A percentile compares a stretch with the other conserved stretches of the same genome.
phyloP scores from a whole-genome alignment of 2,888 invertebrate genomes.

The Drosophila ustulata region DNA sequence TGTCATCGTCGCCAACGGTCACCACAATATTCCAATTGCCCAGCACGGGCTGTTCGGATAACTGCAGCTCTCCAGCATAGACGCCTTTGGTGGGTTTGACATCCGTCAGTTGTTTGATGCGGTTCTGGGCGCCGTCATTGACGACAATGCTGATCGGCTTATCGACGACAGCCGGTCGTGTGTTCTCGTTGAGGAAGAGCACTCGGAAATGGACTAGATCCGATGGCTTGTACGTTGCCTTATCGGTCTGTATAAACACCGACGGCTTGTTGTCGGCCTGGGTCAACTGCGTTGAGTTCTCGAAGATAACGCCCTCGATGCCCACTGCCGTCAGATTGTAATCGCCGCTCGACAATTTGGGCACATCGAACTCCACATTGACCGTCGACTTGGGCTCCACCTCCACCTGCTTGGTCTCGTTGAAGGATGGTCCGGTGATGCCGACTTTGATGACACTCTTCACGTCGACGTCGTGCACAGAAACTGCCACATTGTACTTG shows the following conservation, averaged over 20 bases:
- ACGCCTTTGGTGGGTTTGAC: conserved; percentile 90
- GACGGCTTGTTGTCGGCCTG: conserved; percentile 90
- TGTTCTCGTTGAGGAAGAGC: conserved; percentile 90
- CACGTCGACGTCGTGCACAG: conserved; percentile 84
- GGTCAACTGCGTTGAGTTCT: conserved; percentile 89
- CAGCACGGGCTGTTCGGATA: conserved; percentile 93
- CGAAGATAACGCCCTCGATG: conserved; percentile 90
- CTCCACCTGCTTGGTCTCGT: conserved; percentile 89
- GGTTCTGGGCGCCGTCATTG: conserved; percentile 90
- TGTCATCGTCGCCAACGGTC: conserved; percentile 85
- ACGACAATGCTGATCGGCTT: conserved; percentile 79
- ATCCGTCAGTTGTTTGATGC: conserved; percentile 92
- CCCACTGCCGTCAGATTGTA: conserved; percentile 85
- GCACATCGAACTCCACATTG: conserved; percentile 90
- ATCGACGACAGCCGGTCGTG: conserved; percentile 87
- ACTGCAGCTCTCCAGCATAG: conserved; percentile 90
- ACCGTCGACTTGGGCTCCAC: conserved; percentile 90
- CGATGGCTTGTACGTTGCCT: conserved; percentile 95
- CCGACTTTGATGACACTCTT: conserved; percentile 88
- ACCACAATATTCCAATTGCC: conserved; percentile 95
- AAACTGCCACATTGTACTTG: conserved; percentile 93
- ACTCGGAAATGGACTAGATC: conserved; percentile 91
- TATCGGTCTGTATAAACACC: conserved; percentile 96
- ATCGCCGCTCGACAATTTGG: conserved; percentile 67
- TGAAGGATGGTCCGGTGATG: conserved; percentile 90